Conservation (phyloP, 2,797 vertebrate genomes). For the Amblyopsis hoosieri region DNA sequence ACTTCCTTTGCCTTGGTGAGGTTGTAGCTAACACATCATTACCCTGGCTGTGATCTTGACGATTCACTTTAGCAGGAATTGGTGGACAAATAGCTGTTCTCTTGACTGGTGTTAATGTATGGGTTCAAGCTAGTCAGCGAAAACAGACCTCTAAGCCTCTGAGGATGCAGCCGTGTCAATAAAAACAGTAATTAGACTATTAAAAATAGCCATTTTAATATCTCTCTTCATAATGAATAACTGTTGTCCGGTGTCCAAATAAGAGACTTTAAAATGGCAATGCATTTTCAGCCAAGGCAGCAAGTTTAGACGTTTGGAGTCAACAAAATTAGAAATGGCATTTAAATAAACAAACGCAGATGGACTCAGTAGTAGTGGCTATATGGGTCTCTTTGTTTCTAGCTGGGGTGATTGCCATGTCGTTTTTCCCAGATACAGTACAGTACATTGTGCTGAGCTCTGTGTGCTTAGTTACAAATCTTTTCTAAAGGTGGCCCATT, state of each 20-base stretch:
- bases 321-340: constrained; percentile 43
- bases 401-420: constrained; percentile 8
- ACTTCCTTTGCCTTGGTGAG: constrained; percentile 20
- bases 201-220: constrained; percentile 49
- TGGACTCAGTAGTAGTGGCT: background rate
- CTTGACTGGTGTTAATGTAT: constrained; percentile 56
- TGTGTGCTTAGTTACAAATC: constrained; percentile 8
- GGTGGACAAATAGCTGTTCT: constrained; percentile 31
- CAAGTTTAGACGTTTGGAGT: constrained; percentile 24
- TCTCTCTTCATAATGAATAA: constrained; percentile 59
- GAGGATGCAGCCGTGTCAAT: constrained; percentile 66
- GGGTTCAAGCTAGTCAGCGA: constrained; percentile 60
- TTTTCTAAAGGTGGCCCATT: constrained; percentile 11
- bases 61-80: constrained; percentile 5
- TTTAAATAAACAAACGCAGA: constrained; percentile 42
- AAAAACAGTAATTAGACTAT: constrained; percentile 45
- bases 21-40: constrained; percentile 28
- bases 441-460: constrained; percentile 14
- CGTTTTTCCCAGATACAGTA: constrained; percentile 32
- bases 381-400: constrained; percentile 45
- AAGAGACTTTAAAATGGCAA: constrained; percentile 40
- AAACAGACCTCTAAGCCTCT: constrained; percentile 64
- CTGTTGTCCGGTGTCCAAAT: constrained; percentile 43
- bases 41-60: constrained; percentile 19
- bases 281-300: constrained; percentile 46